Evolutionary conservation across 2,797 vertebrate species (phyloP).

Genomic region (Peromyscus aztecus): DNA sequence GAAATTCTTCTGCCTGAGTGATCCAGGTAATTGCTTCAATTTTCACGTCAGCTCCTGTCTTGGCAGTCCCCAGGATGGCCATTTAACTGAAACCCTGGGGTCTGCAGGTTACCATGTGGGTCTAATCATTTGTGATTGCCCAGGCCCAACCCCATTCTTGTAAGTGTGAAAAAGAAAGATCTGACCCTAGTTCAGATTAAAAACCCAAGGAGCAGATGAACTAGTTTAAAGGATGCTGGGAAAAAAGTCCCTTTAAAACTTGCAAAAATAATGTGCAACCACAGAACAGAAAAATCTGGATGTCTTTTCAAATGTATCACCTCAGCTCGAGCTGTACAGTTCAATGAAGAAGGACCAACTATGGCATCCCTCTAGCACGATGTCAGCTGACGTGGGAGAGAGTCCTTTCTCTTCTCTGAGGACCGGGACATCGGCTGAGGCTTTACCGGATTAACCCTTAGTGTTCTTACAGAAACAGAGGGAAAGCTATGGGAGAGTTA

Average conservation of each 20-base stretch:
- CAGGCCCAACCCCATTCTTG: not conserved
- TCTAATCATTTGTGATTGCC: slow-evolving; percentile 76
- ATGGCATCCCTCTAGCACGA: not conserved
- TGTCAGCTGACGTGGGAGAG: not conserved
- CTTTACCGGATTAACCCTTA: not conserved
- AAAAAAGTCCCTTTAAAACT: slow-evolving; percentile 48
- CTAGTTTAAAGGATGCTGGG: slow-evolving; percentile 50
- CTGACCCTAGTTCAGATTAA: slow-evolving; percentile 63
- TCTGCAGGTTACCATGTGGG: slow-evolving; percentile 35
- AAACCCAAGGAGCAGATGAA: slow-evolving; percentile 65
- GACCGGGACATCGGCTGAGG: not conserved
- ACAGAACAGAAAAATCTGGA: slow-evolving; percentile 15
- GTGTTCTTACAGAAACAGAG: not conserved
- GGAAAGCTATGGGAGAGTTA: not conserved
- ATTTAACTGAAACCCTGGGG: slow-evolving; percentile 71
- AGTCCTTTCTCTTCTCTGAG: not conserved
- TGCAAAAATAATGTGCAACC: slow-evolving; percentile 54
- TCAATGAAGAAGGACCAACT: not conserved
- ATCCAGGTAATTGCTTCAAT: slow-evolving; percentile 84
- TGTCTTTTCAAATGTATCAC: slow-evolving; percentile 39
- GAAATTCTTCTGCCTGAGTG: slow-evolving; percentile 83
- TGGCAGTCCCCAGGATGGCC: slow-evolving; percentile 44
- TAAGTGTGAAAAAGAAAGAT: slow-evolving; percentile 36
- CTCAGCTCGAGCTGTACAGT: slow-evolving; percentile 6
- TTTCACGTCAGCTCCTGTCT: slow-evolving; percentile 81